Conservation (phyloP, 2,797 vertebrate genomes). For the Distichodus sexfasciatus region DNA sequence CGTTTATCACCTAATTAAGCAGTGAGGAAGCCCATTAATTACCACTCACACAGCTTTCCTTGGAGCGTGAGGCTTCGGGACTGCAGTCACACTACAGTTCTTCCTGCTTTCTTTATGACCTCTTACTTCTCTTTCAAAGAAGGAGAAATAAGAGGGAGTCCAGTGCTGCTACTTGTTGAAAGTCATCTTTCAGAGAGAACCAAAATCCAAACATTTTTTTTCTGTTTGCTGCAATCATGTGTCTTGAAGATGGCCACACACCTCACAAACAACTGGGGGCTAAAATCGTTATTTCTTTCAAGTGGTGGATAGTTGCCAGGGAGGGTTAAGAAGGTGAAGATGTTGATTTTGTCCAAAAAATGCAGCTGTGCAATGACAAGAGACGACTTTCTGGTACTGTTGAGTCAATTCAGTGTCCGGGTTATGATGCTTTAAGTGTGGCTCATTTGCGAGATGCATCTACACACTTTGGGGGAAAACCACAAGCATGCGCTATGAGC, state of each 20-base stretch:
- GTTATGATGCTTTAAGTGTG: conserved; percentile 27
- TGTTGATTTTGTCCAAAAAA: conserved; percentile 31
- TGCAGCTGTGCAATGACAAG: conserved; percentile 14
- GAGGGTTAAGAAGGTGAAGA: background rate
- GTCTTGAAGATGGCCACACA: background rate
- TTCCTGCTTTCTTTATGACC: background rate
- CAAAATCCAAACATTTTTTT: background rate
- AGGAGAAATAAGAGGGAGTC: too few species aligned
- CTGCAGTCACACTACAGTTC: background rate
- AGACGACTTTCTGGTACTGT: conserved; percentile 9
- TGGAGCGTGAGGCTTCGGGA: background rate
- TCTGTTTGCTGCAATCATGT: background rate
- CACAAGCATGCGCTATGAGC: conserved; percentile 21
- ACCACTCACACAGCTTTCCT: conserved; percentile 5
- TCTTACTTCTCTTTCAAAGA: background rate
- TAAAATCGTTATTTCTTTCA: background rate
- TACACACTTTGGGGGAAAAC: conserved; percentile 24
- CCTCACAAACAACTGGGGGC: background rate
- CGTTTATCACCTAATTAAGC: conserved; percentile 53
- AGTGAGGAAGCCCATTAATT: conserved; percentile 42
- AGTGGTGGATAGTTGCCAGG: background rate
- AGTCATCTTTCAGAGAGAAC: background rate
- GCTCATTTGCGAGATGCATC: conserved; percentile 19
- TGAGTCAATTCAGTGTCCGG: conserved; percentile 39
- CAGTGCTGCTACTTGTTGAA: conserved; percentile 4